Percentiles rank a stretch among this genome's conserved stretches.
Conservation (phyloP, 1,140 invertebrate genomes). For the Vanessa atalanta region DNA sequence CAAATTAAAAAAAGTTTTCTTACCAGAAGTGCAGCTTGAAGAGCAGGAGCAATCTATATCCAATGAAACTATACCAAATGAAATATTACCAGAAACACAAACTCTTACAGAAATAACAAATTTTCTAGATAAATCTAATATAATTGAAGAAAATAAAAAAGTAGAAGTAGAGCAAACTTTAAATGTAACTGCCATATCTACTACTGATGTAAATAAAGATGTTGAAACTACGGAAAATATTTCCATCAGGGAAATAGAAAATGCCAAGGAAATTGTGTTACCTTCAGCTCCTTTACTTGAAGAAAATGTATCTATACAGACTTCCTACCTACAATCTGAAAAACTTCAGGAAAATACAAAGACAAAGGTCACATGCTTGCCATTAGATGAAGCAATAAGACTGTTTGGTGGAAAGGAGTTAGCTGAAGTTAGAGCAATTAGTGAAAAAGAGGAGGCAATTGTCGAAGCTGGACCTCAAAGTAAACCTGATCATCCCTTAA, state of each 20-base stretch:
- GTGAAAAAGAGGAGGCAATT: conserved; percentile 63
- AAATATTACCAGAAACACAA: conserved; percentile 13
- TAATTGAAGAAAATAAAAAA: too few relatives aligned
- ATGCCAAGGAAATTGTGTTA: conserved; percentile 16
- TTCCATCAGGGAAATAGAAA: conserved; percentile 7
- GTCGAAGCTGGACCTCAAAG: conserved; percentile 61
- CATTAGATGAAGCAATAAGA: conserved; percentile 60
- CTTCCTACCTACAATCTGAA: conserved; percentile 14
- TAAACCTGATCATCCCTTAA: conserved; percentile 66
- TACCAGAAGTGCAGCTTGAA: conserved; percentile 3
- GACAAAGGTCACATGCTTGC: conserved; percentile 54
- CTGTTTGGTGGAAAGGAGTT: conserved; percentile 64
- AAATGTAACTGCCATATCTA: neutral
- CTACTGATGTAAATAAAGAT: neutral
- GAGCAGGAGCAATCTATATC: conserved; percentile 3
- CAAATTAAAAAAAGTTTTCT: conserved; percentile 25
- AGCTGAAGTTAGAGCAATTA: conserved; percentile 57
- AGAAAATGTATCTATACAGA: conserved; percentile 32
- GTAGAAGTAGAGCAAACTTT: neutral
- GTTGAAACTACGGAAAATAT: neutral
- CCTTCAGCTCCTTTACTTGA: conserved; percentile 67
- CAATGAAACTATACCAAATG: conserved; percentile 4
- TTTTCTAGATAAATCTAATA: neutral
- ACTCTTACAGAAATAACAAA: neutral
- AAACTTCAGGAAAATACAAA: conserved; percentile 28